These are phyloP conservation scores for Naja naja DNA, from an alignment of 2,113 vertebrate species.

Conservation along the genomic window DNA sequence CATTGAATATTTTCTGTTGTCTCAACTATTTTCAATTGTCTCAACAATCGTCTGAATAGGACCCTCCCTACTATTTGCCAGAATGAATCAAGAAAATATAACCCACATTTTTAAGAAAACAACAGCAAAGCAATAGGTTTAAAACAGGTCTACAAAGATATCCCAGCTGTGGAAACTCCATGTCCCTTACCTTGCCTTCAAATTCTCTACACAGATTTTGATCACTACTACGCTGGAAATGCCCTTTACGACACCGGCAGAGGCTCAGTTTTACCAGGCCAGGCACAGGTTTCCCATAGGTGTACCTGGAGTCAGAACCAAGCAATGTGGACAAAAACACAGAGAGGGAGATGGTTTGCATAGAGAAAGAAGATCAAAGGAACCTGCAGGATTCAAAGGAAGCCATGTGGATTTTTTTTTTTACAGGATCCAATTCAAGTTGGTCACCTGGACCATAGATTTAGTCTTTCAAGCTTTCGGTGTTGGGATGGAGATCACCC, in stretches of 20 bases:
- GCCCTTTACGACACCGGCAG: accelerated
- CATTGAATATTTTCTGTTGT: not conserved
- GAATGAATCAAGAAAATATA: not conserved
- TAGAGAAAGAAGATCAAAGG: not conserved
- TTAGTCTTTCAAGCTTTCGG: too few relatives aligned
- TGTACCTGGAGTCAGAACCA: not conserved
- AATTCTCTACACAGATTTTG: not conserved
- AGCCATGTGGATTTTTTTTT: not conserved
- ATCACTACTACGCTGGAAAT: accelerated
- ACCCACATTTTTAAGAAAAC: not conserved
- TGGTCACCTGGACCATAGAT: too few relatives aligned
- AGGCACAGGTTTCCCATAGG: not conserved
- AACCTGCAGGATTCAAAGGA: not conserved
- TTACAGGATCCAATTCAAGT: too few relatives aligned
- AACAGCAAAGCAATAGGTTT: not conserved
- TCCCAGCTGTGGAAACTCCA: not conserved
- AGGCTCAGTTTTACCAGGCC: not conserved
- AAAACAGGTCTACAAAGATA: not conserved
- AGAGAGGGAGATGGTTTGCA: not conserved
- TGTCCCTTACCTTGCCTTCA: not conserved
- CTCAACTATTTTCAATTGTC: too few relatives aligned
- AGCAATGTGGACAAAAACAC: not conserved
- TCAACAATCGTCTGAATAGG: not conserved
- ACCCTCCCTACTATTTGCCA: not conserved
- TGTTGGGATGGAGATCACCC: too few relatives aligned